Base-by-base conservation (phyloP, 2,113 vertebrate species). In the Centropus unirufus region DNA sequence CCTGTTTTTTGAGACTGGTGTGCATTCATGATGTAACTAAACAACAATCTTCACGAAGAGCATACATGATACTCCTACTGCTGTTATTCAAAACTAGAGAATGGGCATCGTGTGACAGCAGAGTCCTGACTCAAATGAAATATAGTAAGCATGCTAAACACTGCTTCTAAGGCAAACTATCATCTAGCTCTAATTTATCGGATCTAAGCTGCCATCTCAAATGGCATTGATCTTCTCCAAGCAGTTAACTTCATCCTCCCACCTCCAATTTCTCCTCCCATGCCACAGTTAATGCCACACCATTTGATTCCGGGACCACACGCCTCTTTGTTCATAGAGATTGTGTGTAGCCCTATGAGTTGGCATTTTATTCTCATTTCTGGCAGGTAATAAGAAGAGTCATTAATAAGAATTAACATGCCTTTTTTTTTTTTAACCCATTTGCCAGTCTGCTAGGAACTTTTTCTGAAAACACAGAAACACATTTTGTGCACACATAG, bases 261-360 rank as follows among this genome's bases (percentile, higher is more conserved):
- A 29, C 42, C 64, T 61, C 59, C 4, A 4, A 26, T 55, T 74
- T 78, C 77, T 74, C 47, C 69, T 90, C 57, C 70, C 24, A 47
- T 27, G 1, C 13, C 39, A 52, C 55, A n/a, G 57, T 83, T 86
- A 40, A 34, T 62, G 55, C 73, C 1, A 1, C 73, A 55, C n/a
- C 0, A 0, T 80, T 91, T 29, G 69, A 72, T 59, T 59, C 39
- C 16, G 23, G 47, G 42, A 68, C 57, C 61, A 52, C 2, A 1
- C 7, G 47, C 52, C 59, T 61, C 68, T 15, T 34, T 18, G 46
- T 54, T 77, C 49, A 34, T 20, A 49, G 47, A 81, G 47, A 66
- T 4, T 8, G 27, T 0, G 0, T 1, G 2, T 6, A 69, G 52
- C 47, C 15, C 29, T 16, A 14, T 6, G 34, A 78, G 61, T 23